Evolutionary conservation across 2,888 invertebrate genomes (phyloP).

Genomic region (Ceriagrion tenellum): DNA sequence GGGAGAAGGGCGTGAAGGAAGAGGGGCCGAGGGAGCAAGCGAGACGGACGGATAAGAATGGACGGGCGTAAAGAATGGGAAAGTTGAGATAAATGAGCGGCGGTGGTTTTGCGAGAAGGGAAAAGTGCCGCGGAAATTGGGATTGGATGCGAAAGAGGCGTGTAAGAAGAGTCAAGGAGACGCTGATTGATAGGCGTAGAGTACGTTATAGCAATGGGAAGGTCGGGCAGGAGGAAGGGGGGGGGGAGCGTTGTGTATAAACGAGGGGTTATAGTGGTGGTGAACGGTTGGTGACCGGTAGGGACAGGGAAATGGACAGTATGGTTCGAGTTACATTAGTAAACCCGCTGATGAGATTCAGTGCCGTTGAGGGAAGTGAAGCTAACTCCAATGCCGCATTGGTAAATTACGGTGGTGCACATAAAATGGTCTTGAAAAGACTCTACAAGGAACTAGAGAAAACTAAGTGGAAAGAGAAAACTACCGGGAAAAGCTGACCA

Average conservation of each 20-base stretch:
- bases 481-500: too few relatives aligned
- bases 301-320: too few relatives aligned
- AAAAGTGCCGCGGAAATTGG: slow-evolving; percentile 47
- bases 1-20: not conserved
- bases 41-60: slow-evolving; percentile 21
- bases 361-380: too few relatives aligned
- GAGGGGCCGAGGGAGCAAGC: not conserved
- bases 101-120: slow-evolving; percentile 23
- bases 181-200: slow-evolving; percentile 42
- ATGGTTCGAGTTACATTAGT: too few relatives aligned
- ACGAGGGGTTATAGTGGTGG: too few relatives aligned
- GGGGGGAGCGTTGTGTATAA: not conserved
- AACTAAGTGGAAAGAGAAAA: too few relatives aligned
- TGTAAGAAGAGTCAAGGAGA: not conserved
- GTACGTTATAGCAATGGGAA: not conserved
- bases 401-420: too few relatives aligned
- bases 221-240: not conserved
- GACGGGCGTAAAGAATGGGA: slow-evolving; percentile 33
- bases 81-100: slow-evolving; percentile 26
- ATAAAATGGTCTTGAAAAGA: too few relatives aligned
- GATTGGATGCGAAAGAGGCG: not conserved
- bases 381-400: too few relatives aligned
- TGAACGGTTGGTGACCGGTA: too few relatives aligned
- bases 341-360: too few relatives aligned
- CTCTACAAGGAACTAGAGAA: too few relatives aligned